These are phyloP conservation scores for Rhinogobius similis DNA, from an alignment of 2,113 vertebrate genomes.

Conservation along the genomic window DNA sequence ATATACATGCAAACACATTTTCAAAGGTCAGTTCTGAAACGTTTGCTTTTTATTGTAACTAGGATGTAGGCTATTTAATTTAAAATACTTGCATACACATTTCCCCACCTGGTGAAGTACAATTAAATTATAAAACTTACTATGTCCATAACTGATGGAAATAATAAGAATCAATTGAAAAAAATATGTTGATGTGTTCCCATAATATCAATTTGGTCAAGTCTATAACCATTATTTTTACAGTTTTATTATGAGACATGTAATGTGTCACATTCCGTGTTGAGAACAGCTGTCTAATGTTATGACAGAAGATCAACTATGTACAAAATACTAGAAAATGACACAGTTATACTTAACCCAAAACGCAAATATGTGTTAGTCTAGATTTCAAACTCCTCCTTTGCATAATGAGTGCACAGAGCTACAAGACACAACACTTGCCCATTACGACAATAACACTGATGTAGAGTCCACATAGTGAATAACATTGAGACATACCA, in stretches of 20 bases:
- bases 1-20: conserved; percentile 35
- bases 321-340: conserved; percentile 8
- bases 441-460: not conserved
- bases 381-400: not conserved
- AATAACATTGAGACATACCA: conserved; percentile 9
- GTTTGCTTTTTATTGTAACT: conserved; percentile 13
- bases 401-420: conserved; percentile 7
- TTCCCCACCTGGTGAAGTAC: not conserved
- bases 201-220: conserved; percentile 4
- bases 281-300: not conserved
- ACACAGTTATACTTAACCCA: conserved; percentile 18
- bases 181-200: not conserved
- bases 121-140: not conserved
- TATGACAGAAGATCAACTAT: conserved; percentile 22
- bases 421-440: conserved; percentile 38
- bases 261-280: conserved; percentile 24
- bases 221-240: conserved; percentile 9
- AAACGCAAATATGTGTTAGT: not conserved
- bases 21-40: conserved; percentile 53
- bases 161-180: not conserved
- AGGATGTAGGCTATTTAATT: conserved; percentile 9
- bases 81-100: not conserved
- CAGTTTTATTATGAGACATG: conserved; percentile 20
- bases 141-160: not conserved
- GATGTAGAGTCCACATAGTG: conserved; percentile 20